Conservation (phyloP, 2,888 invertebrate genomes). For the Callyntrura sp. region DNA sequence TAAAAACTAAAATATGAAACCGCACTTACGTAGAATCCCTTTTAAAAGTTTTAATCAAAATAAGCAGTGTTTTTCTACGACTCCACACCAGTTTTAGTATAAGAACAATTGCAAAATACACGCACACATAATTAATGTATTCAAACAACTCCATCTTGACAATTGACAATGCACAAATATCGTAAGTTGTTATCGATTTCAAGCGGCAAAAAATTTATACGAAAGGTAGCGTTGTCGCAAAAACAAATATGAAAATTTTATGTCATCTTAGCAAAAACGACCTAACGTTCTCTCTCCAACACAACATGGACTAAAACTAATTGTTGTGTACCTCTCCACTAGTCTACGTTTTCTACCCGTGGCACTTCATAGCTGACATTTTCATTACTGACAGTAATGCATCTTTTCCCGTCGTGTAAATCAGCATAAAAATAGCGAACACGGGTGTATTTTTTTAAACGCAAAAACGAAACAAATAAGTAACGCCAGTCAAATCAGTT, state of each 20-base stretch:
- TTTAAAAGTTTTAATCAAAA: conserved; percentile 2
- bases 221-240: background rate
- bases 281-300: no score
- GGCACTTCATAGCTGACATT: no score
- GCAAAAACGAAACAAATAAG: no score
- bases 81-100: conserved; percentile 57
- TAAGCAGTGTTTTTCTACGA: background rate
- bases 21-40: conserved; percentile 49
- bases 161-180: background rate
- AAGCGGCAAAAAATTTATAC: background rate
- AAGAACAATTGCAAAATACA: conserved; percentile 30
- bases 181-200: background rate
- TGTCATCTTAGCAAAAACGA: no score
- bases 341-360: no score
- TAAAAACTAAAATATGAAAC: no score
- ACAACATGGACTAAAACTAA: background rate
- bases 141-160: conserved; percentile 50
- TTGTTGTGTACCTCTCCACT: no score
- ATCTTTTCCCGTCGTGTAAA: no score
- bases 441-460: no score
- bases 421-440: no score
- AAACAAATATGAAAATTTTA: background rate
- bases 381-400: no score
- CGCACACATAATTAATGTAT: conserved; percentile 23
- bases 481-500: no score